Base-by-base conservation (phyloP, 2,797 vertebrate species). In the Typhlichthys eigenmanni region DNA sequence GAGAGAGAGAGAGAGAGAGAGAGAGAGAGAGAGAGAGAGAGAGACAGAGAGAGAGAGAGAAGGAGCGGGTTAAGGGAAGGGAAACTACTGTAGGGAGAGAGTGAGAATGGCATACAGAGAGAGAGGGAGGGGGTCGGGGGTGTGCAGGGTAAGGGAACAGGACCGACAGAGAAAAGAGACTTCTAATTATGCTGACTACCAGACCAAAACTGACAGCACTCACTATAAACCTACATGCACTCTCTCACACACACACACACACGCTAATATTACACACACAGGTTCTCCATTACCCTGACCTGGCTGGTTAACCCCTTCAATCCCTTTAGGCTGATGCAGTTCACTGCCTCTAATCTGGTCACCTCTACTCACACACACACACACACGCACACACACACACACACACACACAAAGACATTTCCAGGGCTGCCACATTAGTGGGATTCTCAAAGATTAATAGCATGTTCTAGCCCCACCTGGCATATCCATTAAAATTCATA, bases 161-260 rank as follows among this genome's bases (percentile, higher is more conserved):
- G 24, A 34, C 13, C 10, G 52, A 53, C 34, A 34, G 8, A 34
- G 16, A 46, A 84, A 76, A 87, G 75, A 85, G 87, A 84, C 75
- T 88, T 85, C 77, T 89, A 88, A 90, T 88, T 89, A 88, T 86
- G 84, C 75, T 80, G 87, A 85, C 83, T 85, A 88, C 81, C 82
- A 88, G 87, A 89, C 85, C 80, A 65, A 88, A 87, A 83, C 87
- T 83, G 85, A 88, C 82, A 85, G 76, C 52, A 60, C 48, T 50
- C 69, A 38, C 69, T 55, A 68, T 72, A 71, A 60, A 72, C 74
- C 71, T 71, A 53, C 56, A 54, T 24, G 24, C 57, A 24, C 58
- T 48, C 61, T 56, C 58, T 60, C 19, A 9, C 51, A 52, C 38
- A 45, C 56, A 69, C 56, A 69, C 13, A 46, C 45, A 19, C 43